Evolutionary conservation across 2,888 invertebrate species (phyloP).

Genomic region (Mellilla xanthometata): DNA sequence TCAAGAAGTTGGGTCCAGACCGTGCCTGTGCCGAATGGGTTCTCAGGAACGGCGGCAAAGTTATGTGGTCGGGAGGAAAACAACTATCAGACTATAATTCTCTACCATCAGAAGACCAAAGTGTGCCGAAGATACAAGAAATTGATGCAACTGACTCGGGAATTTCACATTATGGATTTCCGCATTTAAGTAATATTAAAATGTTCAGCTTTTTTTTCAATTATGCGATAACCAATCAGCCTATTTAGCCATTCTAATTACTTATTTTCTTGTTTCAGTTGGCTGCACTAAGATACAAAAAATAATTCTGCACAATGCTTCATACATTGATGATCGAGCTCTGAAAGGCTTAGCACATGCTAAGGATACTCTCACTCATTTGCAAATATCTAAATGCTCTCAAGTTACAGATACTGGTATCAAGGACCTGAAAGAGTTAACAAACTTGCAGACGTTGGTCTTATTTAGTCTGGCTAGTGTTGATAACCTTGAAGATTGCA

Average conservation of each 20-base stretch:
- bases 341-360: conserved; percentile 84
- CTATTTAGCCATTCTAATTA: no score
- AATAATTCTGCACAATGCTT: conserved; percentile 88
- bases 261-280: conserved; percentile 54
- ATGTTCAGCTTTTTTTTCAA: no score
- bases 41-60: conserved; percentile 92
- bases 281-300: conserved; percentile 87
- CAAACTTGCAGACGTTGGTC: conserved; percentile 83
- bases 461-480: conserved; percentile 87
- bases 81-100: conserved; percentile 87
- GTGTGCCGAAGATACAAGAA: conserved; percentile 80
- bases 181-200: conserved; percentile 89
- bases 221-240: no score
- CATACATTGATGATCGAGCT: conserved; percentile 88
- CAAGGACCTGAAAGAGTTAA: conserved; percentile 77
- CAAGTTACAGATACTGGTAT: conserved; percentile 89
- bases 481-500: conserved; percentile 81
- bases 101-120: conserved; percentile 82
- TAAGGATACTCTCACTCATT: conserved; percentile 80
- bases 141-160: conserved; percentile 92
- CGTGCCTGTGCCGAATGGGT: conserved; percentile 98
- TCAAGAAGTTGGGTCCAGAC: conserved; percentile 91
- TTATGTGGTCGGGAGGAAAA: conserved; percentile 86
- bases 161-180: conserved; percentile 92
- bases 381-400: conserved; percentile 89